Conservation (phyloP, 23 tunicate genomes). For the Styela clava region DNA sequence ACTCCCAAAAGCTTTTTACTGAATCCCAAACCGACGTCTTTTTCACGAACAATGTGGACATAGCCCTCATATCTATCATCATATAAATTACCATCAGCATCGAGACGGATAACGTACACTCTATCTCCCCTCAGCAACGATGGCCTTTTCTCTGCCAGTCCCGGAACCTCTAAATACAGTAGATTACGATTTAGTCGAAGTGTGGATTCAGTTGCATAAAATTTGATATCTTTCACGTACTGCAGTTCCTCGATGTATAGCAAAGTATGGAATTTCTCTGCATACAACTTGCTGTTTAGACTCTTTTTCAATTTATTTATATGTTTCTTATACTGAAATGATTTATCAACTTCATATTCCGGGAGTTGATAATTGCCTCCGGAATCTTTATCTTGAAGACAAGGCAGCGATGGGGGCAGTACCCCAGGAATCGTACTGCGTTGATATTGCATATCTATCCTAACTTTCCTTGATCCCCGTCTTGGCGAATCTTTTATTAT, state of each 20-base stretch:
- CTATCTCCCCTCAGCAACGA: slow-evolving; percentile 49
- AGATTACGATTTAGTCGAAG: background rate
- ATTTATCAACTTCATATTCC: background rate
- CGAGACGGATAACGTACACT: slow-evolving; percentile 16
- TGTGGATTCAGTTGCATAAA: background rate
- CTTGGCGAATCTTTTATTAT: no score
- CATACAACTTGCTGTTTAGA: background rate
- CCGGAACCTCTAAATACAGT: slow-evolving; percentile 49
- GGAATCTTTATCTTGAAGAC: no score
- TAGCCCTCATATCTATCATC: slow-evolving; percentile 33
- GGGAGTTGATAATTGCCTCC: no score
- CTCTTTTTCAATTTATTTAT: background rate
- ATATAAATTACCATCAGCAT: slow-evolving; percentile 1
- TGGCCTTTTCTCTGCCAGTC: slow-evolving; percentile 57
- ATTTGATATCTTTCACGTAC: background rate
- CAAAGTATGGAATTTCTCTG: slow-evolving; percentile 1
- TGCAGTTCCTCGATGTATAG: slow-evolving; percentile 28
- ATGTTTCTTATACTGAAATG: background rate
- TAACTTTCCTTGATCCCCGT: no score
- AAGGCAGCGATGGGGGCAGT: background rate
- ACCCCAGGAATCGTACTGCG: background rate
- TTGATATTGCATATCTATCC: background rate
- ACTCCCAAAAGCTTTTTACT: background rate
- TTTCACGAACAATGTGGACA: slow-evolving; percentile 28
- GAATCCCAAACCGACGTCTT: slow-evolving; percentile 34